Percentiles rank a stretch among this genome's conserved stretches.
Evolutionary conservation across 2,113 vertebrate genomes (phyloP).

Genomic region (Istiophorus platypterus): DNA sequence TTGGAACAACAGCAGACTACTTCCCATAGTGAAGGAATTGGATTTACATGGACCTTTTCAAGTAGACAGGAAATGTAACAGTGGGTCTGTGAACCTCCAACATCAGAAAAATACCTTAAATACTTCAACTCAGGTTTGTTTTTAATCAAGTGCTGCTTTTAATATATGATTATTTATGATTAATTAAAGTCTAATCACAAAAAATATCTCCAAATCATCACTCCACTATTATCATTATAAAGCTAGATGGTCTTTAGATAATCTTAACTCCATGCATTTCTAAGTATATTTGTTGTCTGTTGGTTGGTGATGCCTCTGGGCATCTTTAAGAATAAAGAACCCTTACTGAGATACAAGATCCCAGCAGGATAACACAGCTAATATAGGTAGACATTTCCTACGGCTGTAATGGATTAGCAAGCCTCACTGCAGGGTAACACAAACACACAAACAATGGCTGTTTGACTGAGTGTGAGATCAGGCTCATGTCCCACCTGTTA

Average conservation of each 20-base stretch:
- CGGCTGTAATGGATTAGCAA: conserved; percentile 59
- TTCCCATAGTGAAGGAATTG: conserved; percentile 48
- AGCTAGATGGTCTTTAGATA: conserved; percentile 4
- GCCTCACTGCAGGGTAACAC: conserved; percentile 59
- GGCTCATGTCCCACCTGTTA: conserved; percentile 49
- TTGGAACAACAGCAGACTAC: conserved; percentile 39
- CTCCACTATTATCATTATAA: not conserved
- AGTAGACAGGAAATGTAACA: conserved; percentile 33
- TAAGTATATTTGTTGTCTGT: conserved; percentile 49
- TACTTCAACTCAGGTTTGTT: not conserved
- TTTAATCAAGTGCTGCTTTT: not conserved
- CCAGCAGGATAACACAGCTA: conserved; percentile 68
- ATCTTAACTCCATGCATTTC: conserved; percentile 18
- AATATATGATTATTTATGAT: not conserved
- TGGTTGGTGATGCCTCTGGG: conserved; percentile 47
- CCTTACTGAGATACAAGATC: conserved; percentile 56
- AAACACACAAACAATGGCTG: conserved; percentile 57
- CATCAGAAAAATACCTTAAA: conserved; percentile 17
- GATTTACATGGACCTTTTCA: conserved; percentile 40
- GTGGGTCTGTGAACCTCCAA: not conserved
- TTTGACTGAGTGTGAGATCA: conserved; percentile 25
- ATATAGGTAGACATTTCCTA: conserved; percentile 66
- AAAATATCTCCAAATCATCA: not conserved
- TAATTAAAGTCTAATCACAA: not conserved
- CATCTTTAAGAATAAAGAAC: conserved; percentile 46